These are phyloP conservation scores for Australoheros facetus DNA, from an alignment of 2,797 vertebrate genomes.

Conservation along the genomic window DNA sequence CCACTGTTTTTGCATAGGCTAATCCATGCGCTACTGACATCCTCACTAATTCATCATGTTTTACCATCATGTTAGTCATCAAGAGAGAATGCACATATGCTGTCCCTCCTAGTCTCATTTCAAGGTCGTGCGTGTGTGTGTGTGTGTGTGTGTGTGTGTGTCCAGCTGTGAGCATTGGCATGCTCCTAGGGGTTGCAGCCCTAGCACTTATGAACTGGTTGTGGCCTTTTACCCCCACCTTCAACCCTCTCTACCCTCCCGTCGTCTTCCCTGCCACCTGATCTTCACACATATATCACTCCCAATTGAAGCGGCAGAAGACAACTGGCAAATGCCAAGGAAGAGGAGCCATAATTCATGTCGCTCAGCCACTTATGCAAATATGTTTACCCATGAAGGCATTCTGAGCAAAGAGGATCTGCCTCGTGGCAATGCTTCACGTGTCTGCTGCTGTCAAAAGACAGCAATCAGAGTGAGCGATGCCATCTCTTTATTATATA, in stretches of 20 bases:
- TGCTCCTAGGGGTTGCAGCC: slow-evolving; percentile 61
- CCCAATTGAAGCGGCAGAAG: slow-evolving; percentile 70
- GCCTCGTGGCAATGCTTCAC: slow-evolving; percentile 66
- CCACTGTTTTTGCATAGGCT: slow-evolving; percentile 19
- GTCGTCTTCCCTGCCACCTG: slow-evolving; percentile 67
- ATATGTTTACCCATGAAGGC: slow-evolving; percentile 79
- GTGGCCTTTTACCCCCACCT: slow-evolving; percentile 48
- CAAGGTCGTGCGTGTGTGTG: slow-evolving; percentile 69
- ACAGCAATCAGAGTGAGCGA: too few relatives aligned
- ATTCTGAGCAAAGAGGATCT: slow-evolving; percentile 63
- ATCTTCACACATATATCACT: slow-evolving; percentile 81
- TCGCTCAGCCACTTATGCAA: slow-evolving; percentile 75
- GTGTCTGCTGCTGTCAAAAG: slow-evolving; percentile 42
- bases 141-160: slow-evolving; percentile 36
- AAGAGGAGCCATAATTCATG: slow-evolving; percentile 75
- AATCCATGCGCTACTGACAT: slow-evolving; percentile 35
- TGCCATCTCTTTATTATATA: too few relatives aligned
- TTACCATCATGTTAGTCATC: slow-evolving; percentile 56
- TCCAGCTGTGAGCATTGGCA: slow-evolving; percentile 70
- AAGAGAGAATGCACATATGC: slow-evolving; percentile 42
- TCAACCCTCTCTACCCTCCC: slow-evolving; percentile 13
- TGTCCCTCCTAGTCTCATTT: slow-evolving; percentile 43
- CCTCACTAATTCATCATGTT: slow-evolving; percentile 56
- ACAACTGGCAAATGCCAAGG: slow-evolving; percentile 70
- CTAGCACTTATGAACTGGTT: slow-evolving; percentile 61